phyloP scores from a whole-genome alignment of 2,888 invertebrate genomes.

The Sphecodes monilicornis region DNA sequence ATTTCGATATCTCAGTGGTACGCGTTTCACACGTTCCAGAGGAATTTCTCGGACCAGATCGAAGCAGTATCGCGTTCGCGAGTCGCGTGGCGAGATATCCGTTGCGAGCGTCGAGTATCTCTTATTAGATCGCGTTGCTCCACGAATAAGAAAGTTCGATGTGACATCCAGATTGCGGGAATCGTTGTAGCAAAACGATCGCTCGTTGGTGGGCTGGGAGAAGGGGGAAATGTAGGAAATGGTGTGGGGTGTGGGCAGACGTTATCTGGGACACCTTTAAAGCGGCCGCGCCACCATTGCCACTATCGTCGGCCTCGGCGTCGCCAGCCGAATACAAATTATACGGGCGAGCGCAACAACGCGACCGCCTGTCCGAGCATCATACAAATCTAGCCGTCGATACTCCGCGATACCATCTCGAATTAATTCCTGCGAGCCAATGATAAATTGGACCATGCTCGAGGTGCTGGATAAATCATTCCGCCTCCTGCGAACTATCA shows the following conservation, averaged over 20 bases:
- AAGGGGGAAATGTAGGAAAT: neutral
- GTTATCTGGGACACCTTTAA: conserved; percentile 59
- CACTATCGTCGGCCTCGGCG: conserved; percentile 42
- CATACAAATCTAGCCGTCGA: conserved; percentile 71
- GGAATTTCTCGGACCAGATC: neutral
- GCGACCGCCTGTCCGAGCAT: conserved; percentile 41
- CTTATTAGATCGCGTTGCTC: conserved; percentile 22
- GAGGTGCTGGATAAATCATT: conserved; percentile 57
- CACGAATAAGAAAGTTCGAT: conserved; percentile 36
- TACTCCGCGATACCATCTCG: conserved; percentile 65
- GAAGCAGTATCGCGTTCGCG: neutral
- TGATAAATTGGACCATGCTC: conserved; percentile 63
- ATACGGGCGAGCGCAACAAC: conserved; percentile 47
- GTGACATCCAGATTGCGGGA: conserved; percentile 40
- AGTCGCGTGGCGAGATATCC: neutral
- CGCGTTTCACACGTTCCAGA: neutral
- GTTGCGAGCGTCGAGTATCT: neutral
- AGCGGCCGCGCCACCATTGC: conserved; percentile 44
- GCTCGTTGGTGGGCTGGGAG: neutral
- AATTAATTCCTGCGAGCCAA: conserved; percentile 65
- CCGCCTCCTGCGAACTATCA: conserved; percentile 32
- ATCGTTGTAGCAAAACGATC: conserved; percentile 51
- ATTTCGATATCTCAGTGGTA: no score
- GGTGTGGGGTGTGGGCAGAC: neutral
- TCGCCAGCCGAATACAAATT: conserved; percentile 59